These are phyloP conservation scores for Xestia c-nigrum DNA, from an alignment of 2,888 invertebrate species.

Conservation along the genomic window DNA sequence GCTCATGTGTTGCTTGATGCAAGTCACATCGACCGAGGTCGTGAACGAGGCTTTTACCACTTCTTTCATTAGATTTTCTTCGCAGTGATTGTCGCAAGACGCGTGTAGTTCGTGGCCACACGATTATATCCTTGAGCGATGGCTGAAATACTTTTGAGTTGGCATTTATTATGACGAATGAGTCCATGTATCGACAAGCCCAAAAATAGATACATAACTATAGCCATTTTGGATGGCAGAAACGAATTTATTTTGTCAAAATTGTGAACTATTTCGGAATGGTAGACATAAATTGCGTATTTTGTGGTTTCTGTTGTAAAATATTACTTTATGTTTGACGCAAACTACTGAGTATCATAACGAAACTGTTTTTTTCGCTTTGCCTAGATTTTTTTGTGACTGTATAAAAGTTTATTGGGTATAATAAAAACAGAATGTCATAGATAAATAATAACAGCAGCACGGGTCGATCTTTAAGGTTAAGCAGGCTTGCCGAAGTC, in stretches of 20 bases:
- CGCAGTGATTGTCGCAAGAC: background rate
- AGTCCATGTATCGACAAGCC: slow-evolving; percentile 13
- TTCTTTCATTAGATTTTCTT: background rate
- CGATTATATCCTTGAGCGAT: slow-evolving; percentile 22
- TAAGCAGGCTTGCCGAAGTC: background rate
- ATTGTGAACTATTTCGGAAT: slow-evolving; percentile 11
- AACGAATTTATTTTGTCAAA: slow-evolving; percentile 21
- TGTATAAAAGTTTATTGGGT: background rate
- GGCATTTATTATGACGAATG: slow-evolving; percentile 44
- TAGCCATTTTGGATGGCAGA: background rate
- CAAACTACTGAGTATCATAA: background rate
- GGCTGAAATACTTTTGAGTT: slow-evolving; percentile 24
- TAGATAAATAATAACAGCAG: background rate
- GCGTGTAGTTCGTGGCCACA: slow-evolving; percentile 3
- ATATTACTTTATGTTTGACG: slow-evolving; percentile 1
- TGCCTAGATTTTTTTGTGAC: background rate
- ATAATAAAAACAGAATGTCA: background rate
- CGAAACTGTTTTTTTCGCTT: background rate
- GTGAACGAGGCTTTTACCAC: background rate
- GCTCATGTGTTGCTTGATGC: background rate
- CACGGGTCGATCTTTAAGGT: background rate
- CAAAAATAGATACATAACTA: slow-evolving; percentile 12
- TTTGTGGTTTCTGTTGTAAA: slow-evolving; percentile 1
- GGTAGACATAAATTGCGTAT: background rate
- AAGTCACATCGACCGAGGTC: background rate